phyloP scores from a whole-genome alignment of 2,113 vertebrate genomes.

The Prunella fulvescens region DNA sequence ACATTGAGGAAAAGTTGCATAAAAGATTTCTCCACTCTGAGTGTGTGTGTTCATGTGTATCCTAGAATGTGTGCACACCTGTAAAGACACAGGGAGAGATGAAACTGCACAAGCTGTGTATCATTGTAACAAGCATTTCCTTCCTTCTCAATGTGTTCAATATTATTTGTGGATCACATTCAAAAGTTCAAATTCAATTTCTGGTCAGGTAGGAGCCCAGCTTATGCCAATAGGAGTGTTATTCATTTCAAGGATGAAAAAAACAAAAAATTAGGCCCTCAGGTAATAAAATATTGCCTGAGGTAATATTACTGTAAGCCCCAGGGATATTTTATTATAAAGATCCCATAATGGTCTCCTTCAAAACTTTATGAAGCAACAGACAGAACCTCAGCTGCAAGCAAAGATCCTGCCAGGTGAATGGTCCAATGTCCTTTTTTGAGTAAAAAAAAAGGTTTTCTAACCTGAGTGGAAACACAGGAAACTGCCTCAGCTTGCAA shows the following conservation, averaged over 20 bases:
- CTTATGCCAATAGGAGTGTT: neutral
- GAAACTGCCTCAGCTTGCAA: neutral
- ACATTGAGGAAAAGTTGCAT: neutral
- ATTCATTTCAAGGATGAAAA: neutral
- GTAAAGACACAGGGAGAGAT: neutral
- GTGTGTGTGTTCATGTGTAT: neutral
- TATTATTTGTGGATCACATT: neutral
- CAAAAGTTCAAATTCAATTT: neutral
- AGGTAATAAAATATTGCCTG: neutral
- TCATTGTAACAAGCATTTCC: neutral
- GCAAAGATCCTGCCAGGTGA: neutral
- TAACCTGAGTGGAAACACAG: neutral
- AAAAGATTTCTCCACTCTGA: neutral
- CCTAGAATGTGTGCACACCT: neutral
- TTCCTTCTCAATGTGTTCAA: neutral
- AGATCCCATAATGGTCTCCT: neutral
- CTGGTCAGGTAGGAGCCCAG: neutral
- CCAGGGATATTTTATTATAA: neutral
- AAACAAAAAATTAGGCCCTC: neutral
- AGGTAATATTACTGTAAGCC: too few species aligned
- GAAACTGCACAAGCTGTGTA: neutral
- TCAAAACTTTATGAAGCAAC: neutral
- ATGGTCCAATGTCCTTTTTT: neutral
- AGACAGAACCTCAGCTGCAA: neutral
- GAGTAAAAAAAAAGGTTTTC: neutral